These are phyloP conservation scores for Leucosticte australis DNA, from an alignment of 2,113 vertebrate genomes.

Conservation along the genomic window DNA sequence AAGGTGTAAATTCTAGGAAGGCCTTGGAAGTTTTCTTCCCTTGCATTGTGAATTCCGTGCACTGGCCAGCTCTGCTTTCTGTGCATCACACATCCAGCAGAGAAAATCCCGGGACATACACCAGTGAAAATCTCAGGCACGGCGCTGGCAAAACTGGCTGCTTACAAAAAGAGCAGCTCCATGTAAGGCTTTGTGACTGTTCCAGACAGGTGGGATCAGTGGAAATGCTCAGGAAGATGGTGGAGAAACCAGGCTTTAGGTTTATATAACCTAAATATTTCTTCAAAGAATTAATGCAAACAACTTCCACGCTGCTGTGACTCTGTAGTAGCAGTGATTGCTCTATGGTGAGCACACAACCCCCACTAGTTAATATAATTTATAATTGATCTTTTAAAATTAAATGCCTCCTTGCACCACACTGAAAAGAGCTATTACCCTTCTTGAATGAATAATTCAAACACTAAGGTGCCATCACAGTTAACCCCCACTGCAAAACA, in stretches of 20 bases:
- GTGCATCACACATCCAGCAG: not conserved
- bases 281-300: not conserved
- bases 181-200: not conserved
- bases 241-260: not conserved
- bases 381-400: not conserved
- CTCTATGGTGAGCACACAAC: not conserved
- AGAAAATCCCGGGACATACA: not conserved
- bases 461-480: not conserved
- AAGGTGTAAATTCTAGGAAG: not conserved
- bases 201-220: not conserved
- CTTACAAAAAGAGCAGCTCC: not conserved
- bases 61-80: not conserved
- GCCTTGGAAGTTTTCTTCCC: not conserved
- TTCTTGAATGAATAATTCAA: not conserved
- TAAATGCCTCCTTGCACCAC: not conserved
- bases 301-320: not conserved
- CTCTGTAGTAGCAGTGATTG: not conserved
- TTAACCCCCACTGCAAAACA: not conserved
- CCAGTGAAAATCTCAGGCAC: not conserved
- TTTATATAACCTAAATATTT: not conserved
- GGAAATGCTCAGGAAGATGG: not conserved
- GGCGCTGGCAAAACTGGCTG: accelerated
- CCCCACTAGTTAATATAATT: not conserved
- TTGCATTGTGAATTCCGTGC: not conserved
- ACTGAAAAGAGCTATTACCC: not conserved